Evolutionary conservation across 2,888 invertebrate genomes (phyloP), one percentile per base, ranked within the genome.

Genomic region (Nephrocerus scutellatus): DNA sequence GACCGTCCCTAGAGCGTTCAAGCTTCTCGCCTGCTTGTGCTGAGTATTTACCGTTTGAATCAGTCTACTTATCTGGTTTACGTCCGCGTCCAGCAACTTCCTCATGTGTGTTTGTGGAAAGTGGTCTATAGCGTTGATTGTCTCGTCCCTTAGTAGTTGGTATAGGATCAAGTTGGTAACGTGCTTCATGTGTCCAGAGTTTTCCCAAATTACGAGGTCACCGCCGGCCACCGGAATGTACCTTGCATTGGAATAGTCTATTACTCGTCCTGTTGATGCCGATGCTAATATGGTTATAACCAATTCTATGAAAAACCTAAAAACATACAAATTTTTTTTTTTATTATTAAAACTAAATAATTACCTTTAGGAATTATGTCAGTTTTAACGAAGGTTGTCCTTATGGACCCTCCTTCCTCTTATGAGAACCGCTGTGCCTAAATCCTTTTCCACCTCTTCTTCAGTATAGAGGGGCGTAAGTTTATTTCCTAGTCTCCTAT

Each of bases 51-150:
- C 26, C n/a, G 26, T 35, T 20, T 19, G 35, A 26, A 35, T 26
- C 20, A 26, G 26, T 26, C 35, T 26, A 26, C 26, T 35, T 35
- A 35, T 37, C 24, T 30, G 30, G 5, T 12, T 32, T 38, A 38
- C 28, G 26, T 30, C 34, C 12, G 30, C 34, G 4, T 34, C 10
- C 30, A 39, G 9, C 16, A 39, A 13, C 8, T 39, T 34, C 21
- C 10, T 38, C 38, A 32, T 32, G 22, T 32, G 26, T 20, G 30
- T 4, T 24, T 18, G 18, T 4, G 29, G 29, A 9, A 34, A 29
- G 26, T 33, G 30, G 8, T 31, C 22, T 21, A 26, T 36, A 16
- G 36, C 25, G 35, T 24, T 21, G 13, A 12, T 23, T 29, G 39
- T 39, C 26, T 30, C 35, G 21, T 40, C 40, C 15, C 30, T n/a